Evolutionary conservation across 2,888 invertebrate genomes (phyloP).

Genomic region (Polia nebulosa): DNA sequence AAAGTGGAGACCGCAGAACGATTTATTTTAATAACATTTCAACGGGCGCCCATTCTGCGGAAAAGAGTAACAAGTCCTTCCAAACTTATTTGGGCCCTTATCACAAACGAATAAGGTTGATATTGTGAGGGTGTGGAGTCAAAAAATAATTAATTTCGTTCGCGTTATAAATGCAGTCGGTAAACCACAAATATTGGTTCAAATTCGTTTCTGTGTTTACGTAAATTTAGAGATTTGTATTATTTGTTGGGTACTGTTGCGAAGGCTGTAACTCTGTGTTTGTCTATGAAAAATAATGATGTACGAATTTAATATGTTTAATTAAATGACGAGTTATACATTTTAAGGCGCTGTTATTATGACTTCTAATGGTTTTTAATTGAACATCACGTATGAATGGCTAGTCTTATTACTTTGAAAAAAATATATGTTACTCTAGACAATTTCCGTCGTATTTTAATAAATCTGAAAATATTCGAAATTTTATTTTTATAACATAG

Average conservation of each 20-base stretch:
- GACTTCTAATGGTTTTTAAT: too few species aligned
- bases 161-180: conserved; percentile 61
- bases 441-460: too few species aligned
- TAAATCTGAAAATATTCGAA: too few species aligned
- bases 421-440: too few species aligned
- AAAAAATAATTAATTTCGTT: conserved; percentile 63
- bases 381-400: too few species aligned
- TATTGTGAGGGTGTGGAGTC: conserved; percentile 1
- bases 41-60: conserved; percentile 27
- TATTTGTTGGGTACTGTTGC: conserved; percentile 7
- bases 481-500: too few species aligned
- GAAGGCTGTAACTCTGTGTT: background rate
- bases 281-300: background rate
- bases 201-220: conserved; percentile 57
- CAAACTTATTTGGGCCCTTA: conserved; percentile 28
- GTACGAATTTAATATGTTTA: background rate
- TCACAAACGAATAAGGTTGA: conserved; percentile 28
- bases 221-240: conserved; percentile 50
- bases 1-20: conserved; percentile 58
- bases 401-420: too few species aligned
- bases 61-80: conserved; percentile 46
- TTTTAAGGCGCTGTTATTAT: too few species aligned
- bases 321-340: background rate
- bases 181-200: conserved; percentile 64
- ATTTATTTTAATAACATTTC: conserved; percentile 68